Evolutionary conservation across 2,113 vertebrate genomes (phyloP).

Genomic region (Cnemophilus loriae): DNA sequence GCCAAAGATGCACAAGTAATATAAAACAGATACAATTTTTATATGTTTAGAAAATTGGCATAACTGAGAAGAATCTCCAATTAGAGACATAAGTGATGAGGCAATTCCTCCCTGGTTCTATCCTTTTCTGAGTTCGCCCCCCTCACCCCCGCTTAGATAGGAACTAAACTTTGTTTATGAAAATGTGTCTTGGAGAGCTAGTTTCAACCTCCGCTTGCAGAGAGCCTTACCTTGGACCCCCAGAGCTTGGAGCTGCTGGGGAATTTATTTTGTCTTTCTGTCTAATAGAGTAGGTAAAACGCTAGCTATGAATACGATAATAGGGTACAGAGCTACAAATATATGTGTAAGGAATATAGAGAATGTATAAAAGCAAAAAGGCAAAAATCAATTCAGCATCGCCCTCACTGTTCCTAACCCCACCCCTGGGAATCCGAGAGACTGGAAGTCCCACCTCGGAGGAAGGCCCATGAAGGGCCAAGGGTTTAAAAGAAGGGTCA

Average conservation of each 20-base stretch:
- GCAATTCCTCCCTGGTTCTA: background rate
- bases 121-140: background rate
- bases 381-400: background rate
- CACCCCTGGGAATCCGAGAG: background rate
- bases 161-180: background rate
- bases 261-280: background rate
- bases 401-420: background rate
- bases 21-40: background rate
- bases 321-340: background rate
- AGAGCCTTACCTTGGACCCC: background rate
- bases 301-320: background rate
- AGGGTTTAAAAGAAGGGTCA: background rate
- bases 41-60: background rate
- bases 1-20: accelerated
- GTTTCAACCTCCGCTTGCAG: background rate
- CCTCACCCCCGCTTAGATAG: accelerated
- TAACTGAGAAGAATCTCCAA: background rate
- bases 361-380: background rate
- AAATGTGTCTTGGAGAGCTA: background rate
- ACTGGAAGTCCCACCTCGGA: background rate
- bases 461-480: accelerated
- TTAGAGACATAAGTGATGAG: background rate
- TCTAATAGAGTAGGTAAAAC: background rate
- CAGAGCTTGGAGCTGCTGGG: background rate
- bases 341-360: background rate